Base-by-base conservation (phyloP, 2,113 vertebrate species). In the Tupaia chinensis region DNA sequence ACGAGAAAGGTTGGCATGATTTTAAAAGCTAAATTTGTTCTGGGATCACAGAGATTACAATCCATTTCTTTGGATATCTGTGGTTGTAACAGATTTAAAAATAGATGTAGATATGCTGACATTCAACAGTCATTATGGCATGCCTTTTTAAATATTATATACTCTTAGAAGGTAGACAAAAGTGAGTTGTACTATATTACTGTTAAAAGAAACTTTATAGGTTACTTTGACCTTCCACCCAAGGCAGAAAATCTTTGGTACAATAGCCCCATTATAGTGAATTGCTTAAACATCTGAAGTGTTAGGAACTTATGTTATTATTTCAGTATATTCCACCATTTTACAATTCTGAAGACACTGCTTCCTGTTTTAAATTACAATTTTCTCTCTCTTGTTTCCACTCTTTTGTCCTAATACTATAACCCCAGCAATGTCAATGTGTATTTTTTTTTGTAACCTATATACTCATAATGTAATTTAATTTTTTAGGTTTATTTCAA, bases 21-120 rank as follows among this genome's bases (percentile, higher is more conserved):
- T 94, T 82, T 66, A 88, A 89, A 91, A 54, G 20, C 16, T 70
- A 87, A 84, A 90, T 96, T 87, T 89, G 20, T 90, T 92, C 9
- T 91, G 76, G 25, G 32, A 70, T 86, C 60, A 68, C 17, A 88
- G 61, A 76, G 29, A 96, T 32, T 76, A n/a, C 19, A 93, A 91
- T 78, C 19, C 34, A 2, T 83, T 96, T 69, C 34, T 77, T 70
- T 68, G 8, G 85, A 73, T 81, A 69, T n/a, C 56, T 90, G 20
- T 7, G 74, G 14, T 65, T 94, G 13, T 27, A 85, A 54, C n/a
- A 89, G 3, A 78, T 27, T 54, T 95, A 81, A 65, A 13, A 87
- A 87, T 68, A 20, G 54, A 32, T 70, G 32, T 14, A 83, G 54
- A 70, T 60, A 79, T 68, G 58, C 9, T 89, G 54, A 78, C 60